These are phyloP conservation scores for Euzetes globulus DNA, from an alignment of 2,888 invertebrate species.

Conservation along the genomic window DNA sequence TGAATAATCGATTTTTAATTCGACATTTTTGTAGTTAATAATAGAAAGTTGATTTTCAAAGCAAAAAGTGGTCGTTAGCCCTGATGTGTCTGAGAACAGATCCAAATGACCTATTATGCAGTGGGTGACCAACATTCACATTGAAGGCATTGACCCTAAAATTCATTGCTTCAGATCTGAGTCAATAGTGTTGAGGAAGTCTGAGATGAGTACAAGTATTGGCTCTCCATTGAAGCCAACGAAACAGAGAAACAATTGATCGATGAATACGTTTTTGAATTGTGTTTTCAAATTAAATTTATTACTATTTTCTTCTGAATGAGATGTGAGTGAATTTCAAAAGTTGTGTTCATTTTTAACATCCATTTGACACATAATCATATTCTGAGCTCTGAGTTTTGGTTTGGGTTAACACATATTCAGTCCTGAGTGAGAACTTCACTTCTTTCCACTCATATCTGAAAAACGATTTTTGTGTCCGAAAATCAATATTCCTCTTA, in stretches of 20 bases:
- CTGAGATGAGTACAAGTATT: conserved; percentile 14
- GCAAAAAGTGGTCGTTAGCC: conserved; percentile 24
- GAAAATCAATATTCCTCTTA: too few relatives aligned
- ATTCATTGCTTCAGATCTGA: neutral
- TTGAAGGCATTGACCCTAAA: conserved; percentile 25
- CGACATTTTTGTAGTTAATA: neutral
- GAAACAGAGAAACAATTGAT: conserved; percentile 24
- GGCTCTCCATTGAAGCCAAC: conserved; percentile 2
- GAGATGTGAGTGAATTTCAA: neutral
- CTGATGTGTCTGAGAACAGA: conserved; percentile 18
- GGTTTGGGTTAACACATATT: too few relatives aligned
- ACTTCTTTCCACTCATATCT: too few relatives aligned
- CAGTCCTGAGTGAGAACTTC: too few relatives aligned
- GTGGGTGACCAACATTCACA: conserved; percentile 28
- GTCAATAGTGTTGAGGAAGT: conserved; percentile 16
- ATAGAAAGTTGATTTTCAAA: neutral
- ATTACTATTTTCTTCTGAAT: neutral
- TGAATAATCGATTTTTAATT: too few relatives aligned
- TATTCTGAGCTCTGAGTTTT: neutral
- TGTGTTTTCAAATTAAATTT: neutral
- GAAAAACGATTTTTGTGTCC: too few relatives aligned
- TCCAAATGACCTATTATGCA: conserved; percentile 20
- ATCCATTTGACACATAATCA: neutral
- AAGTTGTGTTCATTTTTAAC: neutral
- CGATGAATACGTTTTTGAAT: neutral